Base-by-base conservation (phyloP, 2,888 invertebrate genomes). In the Tineola bisselliella region DNA sequence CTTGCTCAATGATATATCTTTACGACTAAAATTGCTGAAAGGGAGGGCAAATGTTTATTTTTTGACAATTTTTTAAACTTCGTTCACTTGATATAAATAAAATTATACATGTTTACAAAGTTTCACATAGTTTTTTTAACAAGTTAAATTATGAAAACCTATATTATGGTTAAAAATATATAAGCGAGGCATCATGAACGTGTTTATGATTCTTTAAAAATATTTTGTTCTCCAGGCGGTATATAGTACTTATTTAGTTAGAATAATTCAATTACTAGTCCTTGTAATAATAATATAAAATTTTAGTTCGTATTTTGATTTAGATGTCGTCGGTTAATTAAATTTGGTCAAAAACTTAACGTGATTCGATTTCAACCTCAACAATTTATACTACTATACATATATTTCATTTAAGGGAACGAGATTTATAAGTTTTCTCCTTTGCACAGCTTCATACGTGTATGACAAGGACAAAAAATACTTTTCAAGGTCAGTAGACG, bases 231-330 rank as follows among this genome's bases (percentile, higher is more conserved):
- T 86, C 84, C 84, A 77, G 77, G 84, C 86, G 87, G 87, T 86
- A 78, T 80, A 82, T 82, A 83, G 83, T 87, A 87, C 86, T 86
- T 84, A 84, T 58, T 76, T 86, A 87, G 83, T 77, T 87, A 87
- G 84, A 72, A 78, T 87, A 84, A 86, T 84, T 84, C 79, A 84
- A 84, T 83, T 82, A 82, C 87, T 87, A 87, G 87, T 87, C 87
- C 81, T 81, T 79, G 73, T 87, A 84, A 83, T 81, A 25, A 79
- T 84, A 84, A 81, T 77, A 54, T 72, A 79, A 72, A 77, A 25
- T 75, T 75, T 75, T 81, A 81, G 79, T 75, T 69, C 33, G 58
- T 61, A 58, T 44, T 59, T 79, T 17, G 48, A 25, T 54, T 54
- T 54, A 54, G 25, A 4, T 54, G 54, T 75, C 76, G 80, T 77